These are phyloP conservation scores for Buteo buteo DNA, from an alignment of 2,113 vertebrate species.

Conservation along the genomic window DNA sequence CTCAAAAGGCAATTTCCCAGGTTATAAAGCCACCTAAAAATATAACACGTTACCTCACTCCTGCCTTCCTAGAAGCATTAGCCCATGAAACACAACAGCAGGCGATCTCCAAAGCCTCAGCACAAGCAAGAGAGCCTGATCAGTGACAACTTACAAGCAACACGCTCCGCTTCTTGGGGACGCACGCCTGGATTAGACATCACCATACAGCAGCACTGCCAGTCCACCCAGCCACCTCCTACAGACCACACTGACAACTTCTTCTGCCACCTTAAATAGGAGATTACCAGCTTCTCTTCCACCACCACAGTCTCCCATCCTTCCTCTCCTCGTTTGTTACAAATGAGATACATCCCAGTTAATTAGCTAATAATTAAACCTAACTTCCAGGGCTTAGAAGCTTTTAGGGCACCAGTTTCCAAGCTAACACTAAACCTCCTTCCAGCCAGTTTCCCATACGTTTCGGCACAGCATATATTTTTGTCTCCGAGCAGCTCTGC, in stretches of 20 bases:
- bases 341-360: not conserved
- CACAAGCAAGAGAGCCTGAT: not conserved
- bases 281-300: not conserved
- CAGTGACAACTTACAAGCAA: not conserved
- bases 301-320: not conserved
- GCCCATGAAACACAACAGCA: not conserved
- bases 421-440: not conserved
- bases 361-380: slow-evolving; percentile 20
- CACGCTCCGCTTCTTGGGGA: rapidly evolving
- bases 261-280: not conserved
- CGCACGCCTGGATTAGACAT: rapidly evolving
- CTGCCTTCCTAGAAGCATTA: not conserved
- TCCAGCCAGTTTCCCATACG: not conserved
- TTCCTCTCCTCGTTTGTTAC: not conserved
- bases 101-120: not conserved
- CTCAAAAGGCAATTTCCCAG: not conserved
- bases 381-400: not conserved
- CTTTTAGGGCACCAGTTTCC: not conserved
- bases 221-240: rapidly evolving
- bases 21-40: not conserved
- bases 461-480: rapidly evolving
- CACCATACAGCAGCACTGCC: too few species aligned
- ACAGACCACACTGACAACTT: rapidly evolving
- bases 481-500: rapidly evolving
- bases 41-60: rapidly evolving